Evolutionary conservation across 2,113 vertebrate genomes (phyloP).

Genomic region (Oostethus manadensis): DNA sequence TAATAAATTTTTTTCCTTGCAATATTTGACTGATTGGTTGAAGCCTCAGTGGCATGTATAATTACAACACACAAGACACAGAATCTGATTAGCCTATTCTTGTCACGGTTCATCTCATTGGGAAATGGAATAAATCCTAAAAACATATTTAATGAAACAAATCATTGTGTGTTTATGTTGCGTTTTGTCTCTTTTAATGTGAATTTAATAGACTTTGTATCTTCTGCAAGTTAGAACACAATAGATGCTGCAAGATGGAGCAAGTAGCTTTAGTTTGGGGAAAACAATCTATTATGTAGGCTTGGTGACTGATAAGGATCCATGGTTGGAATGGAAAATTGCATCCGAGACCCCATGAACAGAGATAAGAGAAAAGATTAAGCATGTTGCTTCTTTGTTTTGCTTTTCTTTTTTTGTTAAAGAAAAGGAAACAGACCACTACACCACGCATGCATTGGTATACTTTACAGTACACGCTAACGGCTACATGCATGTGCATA

Average conservation of each 20-base stretch:
- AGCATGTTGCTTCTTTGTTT: conserved; percentile 63
- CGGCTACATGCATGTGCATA: background rate
- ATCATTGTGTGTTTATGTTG: background rate
- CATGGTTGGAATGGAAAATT: conserved; percentile 77
- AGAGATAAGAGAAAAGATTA: conserved; percentile 80
- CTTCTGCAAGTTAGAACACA: conserved; percentile 20
- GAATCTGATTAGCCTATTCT: background rate
- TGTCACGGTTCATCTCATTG: background rate
- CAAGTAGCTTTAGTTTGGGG: conserved; percentile 67
- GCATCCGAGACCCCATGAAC: conserved; percentile 75
- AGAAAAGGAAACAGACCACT: conserved; percentile 18
- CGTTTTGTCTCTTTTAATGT: background rate
- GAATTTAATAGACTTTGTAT: conserved; percentile 5
- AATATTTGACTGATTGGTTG: background rate
- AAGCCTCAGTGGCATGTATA: background rate
- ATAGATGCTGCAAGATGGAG: conserved; percentile 39
- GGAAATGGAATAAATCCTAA: conserved; percentile 1
- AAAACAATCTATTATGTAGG: conserved; percentile 72
- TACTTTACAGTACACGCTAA: conserved; percentile 5
- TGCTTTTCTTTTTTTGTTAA: conserved; percentile 25
- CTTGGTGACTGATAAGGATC: conserved; percentile 78
- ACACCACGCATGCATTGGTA: conserved; percentile 3
- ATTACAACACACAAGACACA: background rate
- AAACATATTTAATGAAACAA: background rate
- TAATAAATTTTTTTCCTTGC: background rate